A percentile compares a stretch with the other conserved stretches of the same genome.
Conservation (phyloP, 2,888 invertebrate species). For the Cerastoderma edule region DNA sequence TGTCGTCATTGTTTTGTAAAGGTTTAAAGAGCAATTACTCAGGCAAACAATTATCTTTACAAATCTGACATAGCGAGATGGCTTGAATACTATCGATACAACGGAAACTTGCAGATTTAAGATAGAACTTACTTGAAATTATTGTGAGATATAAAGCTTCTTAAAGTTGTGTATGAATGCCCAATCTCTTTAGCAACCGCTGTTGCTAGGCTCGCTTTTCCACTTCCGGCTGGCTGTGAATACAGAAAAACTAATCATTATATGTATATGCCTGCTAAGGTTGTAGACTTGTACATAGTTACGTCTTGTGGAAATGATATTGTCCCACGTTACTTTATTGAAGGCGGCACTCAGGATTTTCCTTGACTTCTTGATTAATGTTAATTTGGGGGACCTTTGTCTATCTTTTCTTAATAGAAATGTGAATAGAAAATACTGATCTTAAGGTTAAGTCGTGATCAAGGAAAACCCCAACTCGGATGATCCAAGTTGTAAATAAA, state of each 20-base stretch:
- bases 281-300: not conserved
- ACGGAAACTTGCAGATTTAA: no score
- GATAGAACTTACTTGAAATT: constrained; percentile 12
- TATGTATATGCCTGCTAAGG: not conserved
- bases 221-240: constrained; percentile 17
- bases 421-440: not conserved
- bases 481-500: no score
- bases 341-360: not conserved
- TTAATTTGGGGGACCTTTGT: no score
- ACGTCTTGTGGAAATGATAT: not conserved
- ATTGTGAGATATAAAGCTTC: constrained; percentile 1
- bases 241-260: not conserved
- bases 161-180: constrained; percentile 12
- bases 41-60: no score
- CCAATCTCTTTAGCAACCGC: constrained; percentile 22
- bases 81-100: no score
- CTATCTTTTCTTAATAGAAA: no score
- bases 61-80: no score
- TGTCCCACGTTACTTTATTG: not conserved
- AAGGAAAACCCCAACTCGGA: no score
- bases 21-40: no score
- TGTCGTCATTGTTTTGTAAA: no score
- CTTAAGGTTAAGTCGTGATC: no score
- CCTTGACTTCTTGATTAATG: no score
- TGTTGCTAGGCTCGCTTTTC: constrained; percentile 19